Percentiles rank a stretch among this genome's conserved stretches.
Conservation (phyloP, 1,140 invertebrate genomes). For the Drosophila equinoxialis region DNA sequence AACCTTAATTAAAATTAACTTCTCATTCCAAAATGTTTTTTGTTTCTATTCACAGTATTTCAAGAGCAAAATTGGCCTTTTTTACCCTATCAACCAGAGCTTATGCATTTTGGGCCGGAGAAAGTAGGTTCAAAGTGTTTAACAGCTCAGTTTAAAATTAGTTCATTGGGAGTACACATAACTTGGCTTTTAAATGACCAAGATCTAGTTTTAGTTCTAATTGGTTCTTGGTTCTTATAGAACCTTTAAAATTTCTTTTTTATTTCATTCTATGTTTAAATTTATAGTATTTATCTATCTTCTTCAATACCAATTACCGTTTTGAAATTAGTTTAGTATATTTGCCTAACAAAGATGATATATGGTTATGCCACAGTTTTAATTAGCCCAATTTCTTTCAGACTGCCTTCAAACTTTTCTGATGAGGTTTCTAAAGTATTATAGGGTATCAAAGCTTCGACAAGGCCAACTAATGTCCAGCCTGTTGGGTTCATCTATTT, state of each 20-base stretch:
- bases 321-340: too few relatives aligned
- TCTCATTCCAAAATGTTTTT: constrained; percentile 24
- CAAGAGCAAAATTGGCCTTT: constrained; percentile 52
- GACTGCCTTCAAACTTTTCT: too few relatives aligned
- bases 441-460: constrained; percentile 15
- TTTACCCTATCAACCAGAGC: not conserved
- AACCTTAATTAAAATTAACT: constrained; percentile 60
- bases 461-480: not conserved
- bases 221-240: too few relatives aligned
- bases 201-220: too few relatives aligned
- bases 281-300: too few relatives aligned
- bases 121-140: not conserved
- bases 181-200: not conserved
- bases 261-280: too few relatives aligned
- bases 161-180: not conserved
- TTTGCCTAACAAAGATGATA: too few relatives aligned
- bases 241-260: too few relatives aligned
- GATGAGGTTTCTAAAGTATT: too few relatives aligned
- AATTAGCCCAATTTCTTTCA: too few relatives aligned
- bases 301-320: too few relatives aligned
- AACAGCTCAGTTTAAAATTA: not conserved
- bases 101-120: not conserved
- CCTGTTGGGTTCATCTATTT: constrained; percentile 1
- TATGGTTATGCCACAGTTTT: too few relatives aligned
- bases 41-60: constrained; percentile 41